Evolutionary conservation across 2,797 vertebrate species (phyloP).

Genomic region (Emys orbicularis): DNA sequence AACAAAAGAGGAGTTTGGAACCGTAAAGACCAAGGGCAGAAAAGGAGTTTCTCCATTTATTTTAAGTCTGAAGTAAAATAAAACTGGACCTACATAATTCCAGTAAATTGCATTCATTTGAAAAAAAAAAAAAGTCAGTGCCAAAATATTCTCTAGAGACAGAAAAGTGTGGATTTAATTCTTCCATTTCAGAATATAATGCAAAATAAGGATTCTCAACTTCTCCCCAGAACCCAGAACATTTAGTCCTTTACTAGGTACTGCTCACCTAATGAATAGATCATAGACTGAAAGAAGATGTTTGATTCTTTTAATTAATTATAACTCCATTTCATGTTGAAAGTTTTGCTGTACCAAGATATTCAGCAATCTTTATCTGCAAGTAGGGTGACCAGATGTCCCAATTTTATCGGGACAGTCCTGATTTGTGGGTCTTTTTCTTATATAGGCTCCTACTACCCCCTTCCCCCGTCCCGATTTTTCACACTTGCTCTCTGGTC

Average conservation of each 20-base stretch:
- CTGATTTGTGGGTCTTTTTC: too few relatives aligned
- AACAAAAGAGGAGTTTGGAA: neutral
- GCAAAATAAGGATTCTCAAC: neutral
- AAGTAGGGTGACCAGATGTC: neutral
- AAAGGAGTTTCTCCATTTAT: neutral
- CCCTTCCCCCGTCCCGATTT: too few relatives aligned
- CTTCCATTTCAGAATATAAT: neutral
- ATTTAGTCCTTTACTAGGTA: neutral
- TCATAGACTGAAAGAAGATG: neutral
- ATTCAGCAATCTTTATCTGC: neutral
- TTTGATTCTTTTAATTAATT: neutral
- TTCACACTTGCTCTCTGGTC: too few relatives aligned
- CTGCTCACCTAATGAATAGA: neutral
- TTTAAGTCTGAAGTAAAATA: neutral
- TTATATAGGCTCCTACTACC: too few relatives aligned
- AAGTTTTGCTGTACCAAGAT: too few relatives aligned
- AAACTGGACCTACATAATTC: neutral
- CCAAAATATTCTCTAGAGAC: neutral
- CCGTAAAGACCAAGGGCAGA: neutral
- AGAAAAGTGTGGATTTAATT: neutral
- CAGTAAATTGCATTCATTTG: neutral
- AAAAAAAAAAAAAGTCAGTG: neutral
- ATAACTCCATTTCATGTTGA: fast-evolving
- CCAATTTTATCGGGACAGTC: too few relatives aligned
- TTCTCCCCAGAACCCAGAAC: neutral